Evolutionary conservation across 2,888 invertebrate species (phyloP).

Genomic region (Cephalotes varians): DNA sequence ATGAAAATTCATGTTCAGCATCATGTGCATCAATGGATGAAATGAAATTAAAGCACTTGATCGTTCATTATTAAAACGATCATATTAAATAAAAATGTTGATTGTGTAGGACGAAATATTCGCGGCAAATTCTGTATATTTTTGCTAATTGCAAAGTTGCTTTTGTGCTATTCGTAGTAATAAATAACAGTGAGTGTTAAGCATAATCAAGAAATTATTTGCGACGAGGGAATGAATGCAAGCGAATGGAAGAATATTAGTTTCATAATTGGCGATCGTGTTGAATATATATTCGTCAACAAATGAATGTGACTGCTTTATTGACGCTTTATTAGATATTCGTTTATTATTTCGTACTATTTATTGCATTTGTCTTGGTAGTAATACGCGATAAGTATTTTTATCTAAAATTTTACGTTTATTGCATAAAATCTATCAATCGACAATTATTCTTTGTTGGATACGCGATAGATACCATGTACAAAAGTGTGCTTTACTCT

Average conservation of each 20-base stretch:
- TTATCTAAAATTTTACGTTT: neutral
- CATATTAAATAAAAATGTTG: neutral
- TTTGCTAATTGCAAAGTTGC: constrained; percentile 69
- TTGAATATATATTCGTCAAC: constrained; percentile 30
- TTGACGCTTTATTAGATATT: neutral
- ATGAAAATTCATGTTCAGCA: constrained; percentile 36
- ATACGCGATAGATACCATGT: constrained; percentile 74
- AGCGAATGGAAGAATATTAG: constrained; percentile 25
- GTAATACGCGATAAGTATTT: neutral
- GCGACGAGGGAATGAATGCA: neutral
- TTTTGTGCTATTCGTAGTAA: constrained; percentile 63
- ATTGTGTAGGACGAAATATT: neutral
- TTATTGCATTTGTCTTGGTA: constrained; percentile 23
- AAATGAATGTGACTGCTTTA: neutral
- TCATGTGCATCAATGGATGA: constrained; percentile 50
- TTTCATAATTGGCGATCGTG: constrained; percentile 50
- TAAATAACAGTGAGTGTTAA: constrained; percentile 55
- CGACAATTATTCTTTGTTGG: constrained; percentile 17
- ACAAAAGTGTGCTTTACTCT: constrained; percentile 82
- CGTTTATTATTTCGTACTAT: constrained; percentile 31
- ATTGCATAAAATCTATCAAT: neutral
- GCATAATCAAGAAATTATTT: constrained; percentile 28
- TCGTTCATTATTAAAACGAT: neutral
- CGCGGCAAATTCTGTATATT: constrained; percentile 62
- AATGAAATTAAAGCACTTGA: constrained; percentile 28